Evolutionary conservation across 1,140 invertebrate species (phyloP), one percentile per base, ranked within the genome.

Genomic region (Drosophila arawakana): DNA sequence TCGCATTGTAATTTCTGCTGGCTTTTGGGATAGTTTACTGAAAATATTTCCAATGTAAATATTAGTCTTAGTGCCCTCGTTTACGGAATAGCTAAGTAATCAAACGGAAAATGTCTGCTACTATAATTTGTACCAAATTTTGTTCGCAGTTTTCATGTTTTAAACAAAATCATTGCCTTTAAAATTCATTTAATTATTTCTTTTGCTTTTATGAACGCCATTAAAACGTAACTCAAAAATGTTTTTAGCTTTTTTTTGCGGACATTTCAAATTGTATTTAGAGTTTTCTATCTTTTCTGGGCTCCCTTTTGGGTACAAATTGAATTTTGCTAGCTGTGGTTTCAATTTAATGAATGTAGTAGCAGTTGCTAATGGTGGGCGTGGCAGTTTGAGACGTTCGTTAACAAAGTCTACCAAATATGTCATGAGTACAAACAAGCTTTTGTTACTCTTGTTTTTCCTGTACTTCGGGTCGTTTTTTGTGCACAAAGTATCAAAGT

Each of bases 241-340:
- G 46, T 18, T 50, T 50, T 50, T 18, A 18, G 25, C 9, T 49
- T 49, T 50, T 39, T 39, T 37, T 62, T 50, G 34, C 43, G 43
- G 43, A 47, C 25, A 39, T 43, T 41, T 41, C 15, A 35, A 52
- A 52, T 34, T 39, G 37, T 18, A 55, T 13, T 39, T 55, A 57
- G 13, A n/a, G 21, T 34, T 50, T 50, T 8, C 21, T 30, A 37
- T 52, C 34, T 9, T 15, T 62, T 5, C 41, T 18, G 62, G 78
- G 75, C 57, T 65, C 82, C 78, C 68, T 85, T 78, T 78, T 79
- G 82, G 76, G 82, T 83, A 79, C 81, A 86, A 85, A 86, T 85
- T 82, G 82, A 85, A 88, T 86, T 85, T 76, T 81, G 72, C 82
- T 85, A 61, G 71, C 76, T 76, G 76, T 81, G 54, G 63, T 62